phyloP scores from a whole-genome alignment of 2,888 invertebrate species.

The Nezara viridula region DNA sequence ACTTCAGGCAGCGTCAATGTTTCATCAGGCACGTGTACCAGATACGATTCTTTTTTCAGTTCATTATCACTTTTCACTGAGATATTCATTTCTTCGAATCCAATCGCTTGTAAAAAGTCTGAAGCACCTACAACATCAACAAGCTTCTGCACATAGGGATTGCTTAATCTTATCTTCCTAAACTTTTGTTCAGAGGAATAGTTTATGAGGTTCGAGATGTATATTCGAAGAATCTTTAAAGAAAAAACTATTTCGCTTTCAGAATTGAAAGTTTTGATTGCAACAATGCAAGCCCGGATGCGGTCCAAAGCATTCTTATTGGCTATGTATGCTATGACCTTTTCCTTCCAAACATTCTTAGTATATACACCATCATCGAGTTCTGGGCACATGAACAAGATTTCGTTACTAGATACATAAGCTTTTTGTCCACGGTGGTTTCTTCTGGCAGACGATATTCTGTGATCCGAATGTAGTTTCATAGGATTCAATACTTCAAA shows the following conservation, averaged over 20 bases:
- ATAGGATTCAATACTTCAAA: background rate
- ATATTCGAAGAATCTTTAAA: background rate
- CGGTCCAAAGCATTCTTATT: background rate
- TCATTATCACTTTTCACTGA: background rate
- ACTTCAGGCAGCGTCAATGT: background rate
- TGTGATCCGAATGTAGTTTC: background rate
- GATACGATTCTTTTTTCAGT: background rate
- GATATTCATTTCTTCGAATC: background rate
- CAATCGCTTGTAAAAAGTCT: background rate
- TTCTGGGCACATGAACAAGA: slow-evolving; percentile 6
- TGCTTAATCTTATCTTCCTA: background rate
- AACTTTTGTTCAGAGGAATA: background rate
- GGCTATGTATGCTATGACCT: background rate
- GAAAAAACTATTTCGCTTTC: background rate
- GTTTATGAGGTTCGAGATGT: background rate
- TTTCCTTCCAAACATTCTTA: background rate
- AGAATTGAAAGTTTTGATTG: background rate
- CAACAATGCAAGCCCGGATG: background rate
- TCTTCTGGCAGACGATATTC: background rate
- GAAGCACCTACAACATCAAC: background rate
- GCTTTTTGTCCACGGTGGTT: background rate
- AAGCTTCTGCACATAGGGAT: background rate
- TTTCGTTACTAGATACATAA: background rate
- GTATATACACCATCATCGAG: background rate
- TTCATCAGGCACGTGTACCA: background rate